Evolutionary conservation across 2,797 vertebrate genomes (phyloP).

Genomic region (Acrocephalus scirpaceus): DNA sequence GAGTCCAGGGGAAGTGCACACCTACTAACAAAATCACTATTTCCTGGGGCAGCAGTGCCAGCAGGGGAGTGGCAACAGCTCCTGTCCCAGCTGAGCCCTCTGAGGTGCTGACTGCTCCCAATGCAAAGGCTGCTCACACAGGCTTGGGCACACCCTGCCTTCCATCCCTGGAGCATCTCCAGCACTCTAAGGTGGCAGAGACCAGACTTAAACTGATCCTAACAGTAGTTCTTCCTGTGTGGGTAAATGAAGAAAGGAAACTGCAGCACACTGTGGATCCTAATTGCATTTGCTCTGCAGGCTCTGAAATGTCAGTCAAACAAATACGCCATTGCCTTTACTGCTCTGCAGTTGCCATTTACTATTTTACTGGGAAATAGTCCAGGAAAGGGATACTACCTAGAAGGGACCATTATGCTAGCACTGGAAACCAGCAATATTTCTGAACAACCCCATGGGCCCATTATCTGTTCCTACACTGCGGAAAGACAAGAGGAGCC

Average conservation of each 20-base stretch:
- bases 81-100: neutral
- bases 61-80: neutral
- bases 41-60: neutral
- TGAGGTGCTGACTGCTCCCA: neutral
- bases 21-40: neutral
- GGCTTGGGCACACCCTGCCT: neutral
- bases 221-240: neutral
- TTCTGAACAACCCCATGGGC: conserved; percentile 43
- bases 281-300: conserved; percentile 54
- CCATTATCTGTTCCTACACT: neutral
- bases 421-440: conserved; percentile 41
- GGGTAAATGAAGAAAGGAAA: conserved; percentile 14
- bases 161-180: neutral
- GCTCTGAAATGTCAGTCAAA: conserved; percentile 47
- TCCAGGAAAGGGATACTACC: conserved; percentile 55
- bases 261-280: conserved; percentile 1
- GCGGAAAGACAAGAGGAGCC: neutral
- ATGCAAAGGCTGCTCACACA: neutral
- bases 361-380: conserved; percentile 59
- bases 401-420: conserved; percentile 51
- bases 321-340: neutral
- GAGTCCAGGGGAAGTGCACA: neutral
- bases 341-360: conserved; percentile 62
- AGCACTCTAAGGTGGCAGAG: neutral
- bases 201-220: neutral